These are phyloP conservation scores for Podarcis siculus DNA, from an alignment of 2,797 vertebrate genomes.

Conservation along the genomic window DNA sequence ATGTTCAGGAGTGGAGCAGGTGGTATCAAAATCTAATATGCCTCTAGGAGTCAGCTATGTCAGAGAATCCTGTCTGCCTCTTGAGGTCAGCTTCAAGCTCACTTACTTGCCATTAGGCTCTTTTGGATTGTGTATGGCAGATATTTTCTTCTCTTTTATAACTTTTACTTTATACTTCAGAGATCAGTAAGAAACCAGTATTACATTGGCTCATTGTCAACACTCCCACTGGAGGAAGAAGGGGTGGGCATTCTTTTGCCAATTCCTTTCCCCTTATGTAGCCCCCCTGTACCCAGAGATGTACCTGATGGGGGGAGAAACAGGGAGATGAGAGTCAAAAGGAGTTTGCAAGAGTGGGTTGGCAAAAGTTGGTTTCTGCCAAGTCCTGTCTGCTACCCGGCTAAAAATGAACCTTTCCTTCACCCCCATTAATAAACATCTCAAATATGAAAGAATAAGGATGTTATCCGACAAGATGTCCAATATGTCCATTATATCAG, in stretches of 20 bases:
- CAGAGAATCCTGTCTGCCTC: neutral
- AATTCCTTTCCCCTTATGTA: no score
- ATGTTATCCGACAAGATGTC: neutral
- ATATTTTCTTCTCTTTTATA: neutral
- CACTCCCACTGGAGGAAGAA: neutral
- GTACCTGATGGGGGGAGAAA: no score
- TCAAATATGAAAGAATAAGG: neutral
- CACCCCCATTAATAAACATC: neutral
- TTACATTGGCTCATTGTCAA: neutral
- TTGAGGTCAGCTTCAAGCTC: neutral
- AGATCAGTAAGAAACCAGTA: slow-evolving; percentile 7
- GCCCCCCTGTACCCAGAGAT: no score
- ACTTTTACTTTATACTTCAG: slow-evolving; percentile 8
- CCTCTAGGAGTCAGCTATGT: slow-evolving; percentile 8
- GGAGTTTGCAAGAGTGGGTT: no score
- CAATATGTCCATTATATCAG: slow-evolving; percentile 6
- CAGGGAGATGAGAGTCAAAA: neutral
- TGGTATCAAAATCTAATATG: neutral
- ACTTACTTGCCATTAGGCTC: neutral
- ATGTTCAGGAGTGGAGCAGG: neutral
- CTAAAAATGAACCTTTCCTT: neutral
- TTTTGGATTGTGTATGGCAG: neutral
- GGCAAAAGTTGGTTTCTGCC: no score
- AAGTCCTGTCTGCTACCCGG: no score
- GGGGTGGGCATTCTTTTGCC: no score